phyloP scores from a whole-genome alignment of 1,140 invertebrate genomes.

The Dendrolimus kikuchii region DNA sequence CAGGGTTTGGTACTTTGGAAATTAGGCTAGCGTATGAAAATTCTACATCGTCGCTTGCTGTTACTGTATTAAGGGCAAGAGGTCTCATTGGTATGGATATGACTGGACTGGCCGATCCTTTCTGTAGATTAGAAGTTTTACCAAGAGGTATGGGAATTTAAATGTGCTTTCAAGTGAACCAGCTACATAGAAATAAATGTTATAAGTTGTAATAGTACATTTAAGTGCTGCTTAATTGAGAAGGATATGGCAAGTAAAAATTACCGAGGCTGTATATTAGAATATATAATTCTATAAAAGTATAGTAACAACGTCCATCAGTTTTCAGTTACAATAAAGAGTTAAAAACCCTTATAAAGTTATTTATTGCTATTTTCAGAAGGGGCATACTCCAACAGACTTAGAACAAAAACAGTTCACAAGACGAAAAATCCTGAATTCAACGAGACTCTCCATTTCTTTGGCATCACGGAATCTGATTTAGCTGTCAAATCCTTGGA shows the following conservation, averaged over 20 bases:
- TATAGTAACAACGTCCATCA: too few relatives aligned
- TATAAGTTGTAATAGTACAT: too few relatives aligned
- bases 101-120: constrained; percentile 92
- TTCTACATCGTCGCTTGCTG: constrained; percentile 82
- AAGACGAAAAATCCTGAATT: constrained; percentile 95
- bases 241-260: too few relatives aligned
- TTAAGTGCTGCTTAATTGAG: too few relatives aligned
- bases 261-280: too few relatives aligned
- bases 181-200: too few relatives aligned
- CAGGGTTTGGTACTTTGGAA: constrained; percentile 79
- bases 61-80: constrained; percentile 82
- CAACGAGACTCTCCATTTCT: constrained; percentile 93
- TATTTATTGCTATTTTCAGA: constrained; percentile 34
- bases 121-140: constrained; percentile 90
- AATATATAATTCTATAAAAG: too few relatives aligned
- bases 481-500: constrained; percentile 81
- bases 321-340: too few relatives aligned
- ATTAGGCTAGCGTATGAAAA: constrained; percentile 86
- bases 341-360: neutral
- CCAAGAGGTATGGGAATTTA: constrained; percentile 73
- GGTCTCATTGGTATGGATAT: constrained; percentile 90
- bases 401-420: constrained; percentile 90
- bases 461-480: constrained; percentile 88
- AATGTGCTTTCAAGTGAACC: too few relatives aligned
- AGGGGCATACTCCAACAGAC: constrained; percentile 78